A percentile compares a stretch with the other conserved stretches of the same genome.
These are phyloP conservation scores for Drosophila pseudotakahashii DNA, from an alignment of 2,888 invertebrate genomes.

Conservation along the genomic window DNA sequence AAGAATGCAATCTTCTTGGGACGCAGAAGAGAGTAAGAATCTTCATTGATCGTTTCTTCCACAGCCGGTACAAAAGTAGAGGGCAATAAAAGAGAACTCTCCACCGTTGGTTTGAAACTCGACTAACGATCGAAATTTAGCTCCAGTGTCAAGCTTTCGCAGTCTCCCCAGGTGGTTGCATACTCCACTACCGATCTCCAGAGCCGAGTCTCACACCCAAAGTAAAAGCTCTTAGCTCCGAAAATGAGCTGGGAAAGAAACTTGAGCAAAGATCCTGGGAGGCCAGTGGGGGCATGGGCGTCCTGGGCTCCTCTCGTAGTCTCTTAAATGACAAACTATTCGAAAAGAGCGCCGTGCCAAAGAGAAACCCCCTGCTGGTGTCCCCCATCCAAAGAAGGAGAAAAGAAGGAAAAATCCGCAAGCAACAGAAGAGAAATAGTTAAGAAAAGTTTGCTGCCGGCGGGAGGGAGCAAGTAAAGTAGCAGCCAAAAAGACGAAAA, in stretches of 20 bases:
- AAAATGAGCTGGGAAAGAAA: neutral
- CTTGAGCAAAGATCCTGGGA: neutral
- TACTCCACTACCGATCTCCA: neutral
- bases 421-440: constrained; percentile 33
- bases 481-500: constrained; percentile 39
- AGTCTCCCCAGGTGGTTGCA: neutral
- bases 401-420: neutral
- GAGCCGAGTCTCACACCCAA: neutral
- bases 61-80: neutral
- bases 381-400: neutral
- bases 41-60: constrained; percentile 1
- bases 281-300: neutral
- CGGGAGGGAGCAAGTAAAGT: constrained; percentile 7
- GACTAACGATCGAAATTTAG: neutral
- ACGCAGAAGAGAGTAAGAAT: neutral
- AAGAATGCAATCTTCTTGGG: neutral
- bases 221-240: constrained; percentile 1
- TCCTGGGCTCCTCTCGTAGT: neutral
- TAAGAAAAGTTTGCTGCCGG: constrained; percentile 41
- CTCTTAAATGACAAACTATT: constrained; percentile 34
- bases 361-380: neutral
- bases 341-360: constrained; percentile 12
- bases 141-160: neutral
- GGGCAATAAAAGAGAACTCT: neutral
- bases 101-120: neutral